These are phyloP conservation scores for Caenorhabditis sp. DNA, from an alignment of 2,888 invertebrate species.

Conservation along the genomic window DNA sequence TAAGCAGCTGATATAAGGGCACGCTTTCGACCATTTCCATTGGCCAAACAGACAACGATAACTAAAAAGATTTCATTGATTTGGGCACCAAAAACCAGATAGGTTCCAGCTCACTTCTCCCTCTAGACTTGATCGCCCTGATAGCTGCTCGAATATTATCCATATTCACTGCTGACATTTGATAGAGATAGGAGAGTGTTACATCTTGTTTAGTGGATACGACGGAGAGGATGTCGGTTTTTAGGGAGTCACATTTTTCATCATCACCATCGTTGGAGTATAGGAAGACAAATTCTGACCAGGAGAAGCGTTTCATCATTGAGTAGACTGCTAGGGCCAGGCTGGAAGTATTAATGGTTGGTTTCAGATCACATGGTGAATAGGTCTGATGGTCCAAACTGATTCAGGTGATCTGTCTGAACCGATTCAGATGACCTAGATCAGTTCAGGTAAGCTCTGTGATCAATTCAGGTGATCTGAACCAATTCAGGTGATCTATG, in stretches of 20 bases:
- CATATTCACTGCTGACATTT: constrained; percentile 8
- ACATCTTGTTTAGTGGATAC: neutral
- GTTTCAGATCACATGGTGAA: neutral
- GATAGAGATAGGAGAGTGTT: constrained; percentile 17
- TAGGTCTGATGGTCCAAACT: no score
- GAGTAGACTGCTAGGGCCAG: constrained; percentile 32
- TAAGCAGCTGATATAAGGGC: constrained; percentile 42
- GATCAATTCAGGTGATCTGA: no score
- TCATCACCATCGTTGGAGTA: constrained; percentile 42
- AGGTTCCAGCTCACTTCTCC: constrained; percentile 25
- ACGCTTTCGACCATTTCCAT: constrained; percentile 25
- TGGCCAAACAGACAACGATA: constrained; percentile 32
- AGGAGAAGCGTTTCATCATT: constrained; percentile 49
- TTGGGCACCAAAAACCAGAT: neutral
- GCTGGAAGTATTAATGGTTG: constrained; percentile 21
- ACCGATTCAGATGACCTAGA: no score
- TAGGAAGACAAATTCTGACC: constrained; percentile 58
- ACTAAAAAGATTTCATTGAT: constrained; percentile 18
- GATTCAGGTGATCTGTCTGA: no score
- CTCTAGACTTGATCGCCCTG: constrained; percentile 10
- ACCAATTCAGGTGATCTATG: no score
- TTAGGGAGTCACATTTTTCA: constrained; percentile 17
- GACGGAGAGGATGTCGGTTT: constrained; percentile 8
- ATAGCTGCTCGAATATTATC: constrained; percentile 17
- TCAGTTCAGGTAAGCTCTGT: no score